Base-by-base conservation (phyloP, 2,113 vertebrate genomes). In the Sander vitreus region DNA sequence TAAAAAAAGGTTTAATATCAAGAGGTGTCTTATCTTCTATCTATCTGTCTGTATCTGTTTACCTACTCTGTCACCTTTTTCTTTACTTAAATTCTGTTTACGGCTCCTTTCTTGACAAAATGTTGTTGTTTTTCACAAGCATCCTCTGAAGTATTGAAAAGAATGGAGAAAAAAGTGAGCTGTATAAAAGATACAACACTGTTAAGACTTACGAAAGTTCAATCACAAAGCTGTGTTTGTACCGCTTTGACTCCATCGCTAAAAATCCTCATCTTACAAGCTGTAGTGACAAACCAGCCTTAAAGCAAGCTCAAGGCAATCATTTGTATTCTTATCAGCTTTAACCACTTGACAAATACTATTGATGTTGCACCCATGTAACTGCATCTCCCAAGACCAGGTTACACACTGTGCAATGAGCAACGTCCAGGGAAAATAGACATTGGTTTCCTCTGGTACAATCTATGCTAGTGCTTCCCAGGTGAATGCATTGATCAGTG, bases 261-360 rank as follows among this genome's bases (percentile, higher is more conserved):
- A 68, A 66, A 65, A 76, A 70, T 59, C 39, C 11, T 78, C 68
- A 69, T 85, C 69, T 87, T 75, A 81, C 88, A 88, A 85, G 83
- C 74, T 78, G 66, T 53, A 27, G 86, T 83, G 81, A 88, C 76
- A 88, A 86, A 83, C 76, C 76, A 50, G 69, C 87, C 85, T 88
- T 79, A 80, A 89, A 85, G 86, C 86, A 48, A 89, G 86, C 89
- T 86, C 59, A 76, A 80, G 88, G 91, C 91, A 83, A 73, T 88
- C 77, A 80, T 92, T 85, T 73, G 86, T 86, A 85, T 92, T 91
- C 88, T 90, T 87, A 93, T 91, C 91, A 89, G 88, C 86, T 77
- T 80, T 74, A 85, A 88, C 75, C 86, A 86, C 91, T 87, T 82
- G 88, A 85, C 90, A 89, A 89, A 90, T 75, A 88, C 89, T 90